These are phyloP conservation scores for Aplochiton taeniatus DNA, from an alignment of 2,797 vertebrate species.

Conservation along the genomic window DNA sequence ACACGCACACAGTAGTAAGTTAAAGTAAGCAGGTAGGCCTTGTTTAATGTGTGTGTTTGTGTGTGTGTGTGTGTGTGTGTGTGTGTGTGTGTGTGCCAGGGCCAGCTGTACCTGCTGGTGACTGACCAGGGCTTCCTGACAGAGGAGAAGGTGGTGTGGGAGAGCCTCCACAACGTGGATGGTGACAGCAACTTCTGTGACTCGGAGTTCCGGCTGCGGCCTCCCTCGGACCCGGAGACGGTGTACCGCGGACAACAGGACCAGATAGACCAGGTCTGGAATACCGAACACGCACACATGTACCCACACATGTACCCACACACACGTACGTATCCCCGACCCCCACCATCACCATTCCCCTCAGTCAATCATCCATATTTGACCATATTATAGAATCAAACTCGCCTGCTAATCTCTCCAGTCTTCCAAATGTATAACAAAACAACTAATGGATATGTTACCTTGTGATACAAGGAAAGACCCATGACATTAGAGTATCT, in stretches of 20 bases:
- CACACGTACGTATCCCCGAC: neutral
- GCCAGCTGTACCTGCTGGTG: constrained; percentile 94
- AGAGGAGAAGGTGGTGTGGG: constrained; percentile 98
- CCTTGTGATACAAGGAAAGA: too few relatives aligned
- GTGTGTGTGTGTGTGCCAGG: constrained; percentile 66
- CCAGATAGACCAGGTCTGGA: constrained; percentile 96
- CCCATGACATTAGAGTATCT: too few relatives aligned
- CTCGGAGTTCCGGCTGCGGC: constrained; percentile 91
- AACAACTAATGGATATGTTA: too few relatives aligned
- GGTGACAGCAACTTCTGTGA: constrained; percentile 98
- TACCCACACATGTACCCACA: constrained; percentile 14
- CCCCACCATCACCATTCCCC: neutral
- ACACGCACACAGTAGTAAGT: too few relatives aligned
- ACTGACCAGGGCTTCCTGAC: constrained; percentile 99
- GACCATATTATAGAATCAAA: too few relatives aligned
- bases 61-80: neutral
- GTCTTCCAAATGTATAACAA: too few relatives aligned
- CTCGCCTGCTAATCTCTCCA: too few relatives aligned
- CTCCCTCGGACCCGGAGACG: constrained; percentile 94
- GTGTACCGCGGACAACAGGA: constrained; percentile 97
- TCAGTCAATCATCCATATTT: too few relatives aligned
- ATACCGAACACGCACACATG: neutral
- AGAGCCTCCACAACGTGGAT: constrained; percentile 97
- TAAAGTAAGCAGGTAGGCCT: too few relatives aligned
- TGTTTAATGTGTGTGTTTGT: neutral